Evolutionary conservation across 2,888 invertebrate species (phyloP), one percentile per base, ranked within the genome.

Genomic region (Eretmocerus hayati): DNA sequence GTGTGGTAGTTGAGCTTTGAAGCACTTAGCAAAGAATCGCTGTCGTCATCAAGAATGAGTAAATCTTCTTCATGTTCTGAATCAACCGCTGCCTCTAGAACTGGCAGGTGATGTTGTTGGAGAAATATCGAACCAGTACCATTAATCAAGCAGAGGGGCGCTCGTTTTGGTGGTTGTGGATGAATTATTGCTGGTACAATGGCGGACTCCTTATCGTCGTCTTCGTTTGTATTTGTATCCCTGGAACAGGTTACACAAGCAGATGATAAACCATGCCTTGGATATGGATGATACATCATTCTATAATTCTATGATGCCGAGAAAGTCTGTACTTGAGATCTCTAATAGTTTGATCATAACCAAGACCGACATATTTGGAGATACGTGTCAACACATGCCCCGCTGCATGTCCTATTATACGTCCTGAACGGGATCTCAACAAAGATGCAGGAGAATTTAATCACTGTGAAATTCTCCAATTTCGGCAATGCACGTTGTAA

Each of bases 141-240:
- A 61, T 63, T 59, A 48, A 67, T 55, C 15, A 70, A 61, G 37
- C 67, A 71, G 0, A 67, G 61, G 16, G 77, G 77, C 4, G 78
- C 75, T 66, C 85, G 83, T 56, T 87, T 77, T 0, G 89, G 89
- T 39, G 90, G 89, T 65, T 87, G 87, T 0, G 90, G 89, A 44
- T 87, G 77, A 47, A 90, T 77, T 67, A 85, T 85, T 0, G 80
- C 81, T 1, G 89, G 90, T 2, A 90, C 77, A 39, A 88, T 88
- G 58, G 85, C 84, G 35, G 79, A 75, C 62, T 85, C 85, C 18
- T 74, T 69, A 23, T 77, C 76, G 13, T 52, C 52, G 6, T 54
- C 49, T 5, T 52, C 49, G 42, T 26, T 44, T 4, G 33, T 2
- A 2, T 2, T 45, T n/a, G 6, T 4, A n/a, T 42, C 33, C 18